Conservation (phyloP, 2,113 vertebrate genomes). For the Microtus ochrogaster region DNA sequence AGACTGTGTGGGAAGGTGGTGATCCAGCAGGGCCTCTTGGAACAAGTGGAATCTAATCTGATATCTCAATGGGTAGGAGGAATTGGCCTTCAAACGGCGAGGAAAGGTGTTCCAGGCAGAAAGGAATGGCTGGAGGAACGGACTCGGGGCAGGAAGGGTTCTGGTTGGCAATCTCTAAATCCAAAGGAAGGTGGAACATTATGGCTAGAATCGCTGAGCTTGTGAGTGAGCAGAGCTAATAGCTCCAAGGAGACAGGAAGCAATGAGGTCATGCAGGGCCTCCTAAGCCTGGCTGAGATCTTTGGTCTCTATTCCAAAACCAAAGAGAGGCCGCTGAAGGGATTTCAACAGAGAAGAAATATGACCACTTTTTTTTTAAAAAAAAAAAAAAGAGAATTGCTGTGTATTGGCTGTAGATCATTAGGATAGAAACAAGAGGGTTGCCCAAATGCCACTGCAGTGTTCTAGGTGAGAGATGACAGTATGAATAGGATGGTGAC, state of each 20-base stretch:
- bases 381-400: neutral
- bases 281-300: neutral
- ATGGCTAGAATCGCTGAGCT: neutral
- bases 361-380: neutral
- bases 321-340: neutral
- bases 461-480: neutral
- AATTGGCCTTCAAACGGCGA: neutral
- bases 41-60: neutral
- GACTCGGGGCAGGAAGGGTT: neutral
- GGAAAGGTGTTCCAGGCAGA: neutral
- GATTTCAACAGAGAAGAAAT: conserved; percentile 9
- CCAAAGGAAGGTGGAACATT: neutral
- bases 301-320: neutral
- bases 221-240: neutral
- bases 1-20: neutral
- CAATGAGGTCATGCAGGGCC: neutral
- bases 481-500: neutral
- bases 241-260: neutral
- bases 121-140: neutral
- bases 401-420: neutral
- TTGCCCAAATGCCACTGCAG: neutral
- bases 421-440: neutral
- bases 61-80: neutral
- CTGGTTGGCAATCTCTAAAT: neutral
- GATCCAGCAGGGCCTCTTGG: neutral